These are phyloP conservation scores for Oegoconia quadripuncta DNA, from an alignment of 2,888 invertebrate species.

Conservation along the genomic window DNA sequence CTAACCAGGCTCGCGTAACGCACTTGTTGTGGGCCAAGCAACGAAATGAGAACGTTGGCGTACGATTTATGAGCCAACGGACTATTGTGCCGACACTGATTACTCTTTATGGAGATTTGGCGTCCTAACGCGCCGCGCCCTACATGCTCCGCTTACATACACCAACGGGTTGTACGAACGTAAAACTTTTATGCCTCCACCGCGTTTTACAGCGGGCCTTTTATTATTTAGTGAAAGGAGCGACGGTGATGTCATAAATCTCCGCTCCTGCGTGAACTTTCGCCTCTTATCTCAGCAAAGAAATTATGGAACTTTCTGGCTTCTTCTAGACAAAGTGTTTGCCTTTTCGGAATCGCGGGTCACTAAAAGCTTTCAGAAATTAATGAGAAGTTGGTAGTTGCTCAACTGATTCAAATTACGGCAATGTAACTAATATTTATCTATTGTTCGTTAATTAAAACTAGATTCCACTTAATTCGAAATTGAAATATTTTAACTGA, in stretches of 20 bases:
- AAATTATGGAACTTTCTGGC: conserved; percentile 78
- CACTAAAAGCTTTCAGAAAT: conserved; percentile 68
- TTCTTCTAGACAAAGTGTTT: conserved; percentile 77
- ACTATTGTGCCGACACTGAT: conserved; percentile 69
- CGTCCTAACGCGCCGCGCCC: conserved; percentile 50
- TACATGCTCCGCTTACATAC: conserved; percentile 46
- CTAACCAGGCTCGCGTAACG: conserved; percentile 7
- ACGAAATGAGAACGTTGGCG: conserved; percentile 50
- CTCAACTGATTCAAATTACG: conserved; percentile 34
- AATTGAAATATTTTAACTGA: neutral
- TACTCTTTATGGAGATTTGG: conserved; percentile 73
- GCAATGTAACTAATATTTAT: conserved; percentile 16
- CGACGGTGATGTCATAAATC: conserved; percentile 78
- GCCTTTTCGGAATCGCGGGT: conserved; percentile 68
- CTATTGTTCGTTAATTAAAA: conserved; percentile 21
- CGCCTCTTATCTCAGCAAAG: conserved; percentile 77
- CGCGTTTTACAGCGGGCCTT: conserved; percentile 77
- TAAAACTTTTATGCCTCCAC: conserved; percentile 75
- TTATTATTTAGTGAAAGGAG: conserved; percentile 79
- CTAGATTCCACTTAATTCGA: neutral
- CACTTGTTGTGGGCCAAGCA: conserved; percentile 21
- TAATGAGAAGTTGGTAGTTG: conserved; percentile 50
- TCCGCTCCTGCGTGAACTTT: conserved; percentile 78
- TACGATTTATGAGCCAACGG: conserved; percentile 57
- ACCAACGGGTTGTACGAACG: conserved; percentile 75